Conservation (phyloP, 2,797 vertebrate genomes). For the Hipposideros larvatus region DNA sequence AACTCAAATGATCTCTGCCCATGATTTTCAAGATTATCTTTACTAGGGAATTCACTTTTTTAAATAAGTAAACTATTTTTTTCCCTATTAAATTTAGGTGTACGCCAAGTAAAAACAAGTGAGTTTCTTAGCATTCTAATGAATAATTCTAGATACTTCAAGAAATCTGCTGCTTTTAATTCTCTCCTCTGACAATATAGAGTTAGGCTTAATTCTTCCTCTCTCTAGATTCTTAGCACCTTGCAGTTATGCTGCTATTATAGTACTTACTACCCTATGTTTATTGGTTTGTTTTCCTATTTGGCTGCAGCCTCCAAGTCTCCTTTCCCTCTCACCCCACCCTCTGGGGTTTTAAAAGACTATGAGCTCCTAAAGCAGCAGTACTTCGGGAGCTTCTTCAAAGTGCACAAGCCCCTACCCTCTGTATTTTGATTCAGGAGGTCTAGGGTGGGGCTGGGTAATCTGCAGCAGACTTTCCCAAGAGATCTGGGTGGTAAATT, state of each 20-base stretch:
- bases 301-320: background rate
- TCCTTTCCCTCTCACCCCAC: background rate
- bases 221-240: background rate
- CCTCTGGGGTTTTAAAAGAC: background rate
- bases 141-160: slow-evolving; percentile 45
- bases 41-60: slow-evolving; percentile 54
- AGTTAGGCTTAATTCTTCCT: background rate
- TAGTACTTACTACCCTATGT: background rate
- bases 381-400: background rate
- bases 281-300: slow-evolving; percentile 15
- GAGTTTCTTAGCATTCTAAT: slow-evolving; percentile 55
- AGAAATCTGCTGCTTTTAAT: slow-evolving; percentile 31
- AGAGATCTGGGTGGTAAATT: background rate
- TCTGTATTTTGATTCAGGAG: slow-evolving; percentile 7
- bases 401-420: background rate
- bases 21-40: background rate
- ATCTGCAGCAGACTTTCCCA: background rate
- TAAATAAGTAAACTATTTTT: background rate
- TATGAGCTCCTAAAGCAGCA: background rate
- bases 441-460: background rate
- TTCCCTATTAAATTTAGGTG: slow-evolving; percentile 30
- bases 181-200: background rate
- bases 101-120: slow-evolving; percentile 27
- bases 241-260: background rate
- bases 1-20: background rate